Percentiles rank a stretch among this genome's conserved stretches.
Evolutionary conservation across 2,113 vertebrate genomes (phyloP).

Genomic region (Pygoscelis adeliae): DNA sequence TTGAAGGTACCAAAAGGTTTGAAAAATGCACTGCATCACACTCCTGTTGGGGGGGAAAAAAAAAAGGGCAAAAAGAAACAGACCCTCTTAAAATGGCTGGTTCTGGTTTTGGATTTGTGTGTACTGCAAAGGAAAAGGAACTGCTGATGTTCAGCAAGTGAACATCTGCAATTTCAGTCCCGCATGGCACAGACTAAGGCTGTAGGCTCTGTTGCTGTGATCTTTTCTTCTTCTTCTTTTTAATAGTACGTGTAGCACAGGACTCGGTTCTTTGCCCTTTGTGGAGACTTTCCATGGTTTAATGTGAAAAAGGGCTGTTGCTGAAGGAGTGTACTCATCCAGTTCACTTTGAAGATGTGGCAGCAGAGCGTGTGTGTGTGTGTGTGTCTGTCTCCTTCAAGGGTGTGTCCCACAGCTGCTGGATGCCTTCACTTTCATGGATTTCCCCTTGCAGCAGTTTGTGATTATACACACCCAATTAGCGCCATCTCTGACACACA

Average conservation of each 20-base stretch:
- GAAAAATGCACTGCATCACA: background rate
- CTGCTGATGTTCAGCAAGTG: constrained; percentile 13
- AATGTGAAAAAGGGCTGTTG: constrained; percentile 62
- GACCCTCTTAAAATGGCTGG: background rate
- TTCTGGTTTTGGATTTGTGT: background rate
- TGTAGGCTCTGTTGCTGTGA: background rate
- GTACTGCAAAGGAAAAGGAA: background rate
- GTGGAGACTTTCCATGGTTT: constrained; percentile 48
- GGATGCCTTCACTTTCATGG: constrained; percentile 32
- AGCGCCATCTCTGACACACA: background rate
- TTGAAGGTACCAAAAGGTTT: background rate
- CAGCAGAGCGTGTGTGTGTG: background rate
- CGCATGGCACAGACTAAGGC: background rate
- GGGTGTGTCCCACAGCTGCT: constrained; percentile 54
- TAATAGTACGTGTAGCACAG: background rate
- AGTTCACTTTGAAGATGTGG: constrained; percentile 62
- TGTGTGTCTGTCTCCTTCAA: background rate
- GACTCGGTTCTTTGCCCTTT: constrained; percentile 25
- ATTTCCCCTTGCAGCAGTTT: constrained; percentile 5
- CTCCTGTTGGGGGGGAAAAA: background rate
- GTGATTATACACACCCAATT: background rate
- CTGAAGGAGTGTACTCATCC: background rate
- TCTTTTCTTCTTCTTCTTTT: background rate
- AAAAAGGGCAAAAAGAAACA: background rate
- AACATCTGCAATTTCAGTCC: constrained; percentile 47